Conservation (phyloP, 2,797 vertebrate genomes). For the Molossus molossus region DNA sequence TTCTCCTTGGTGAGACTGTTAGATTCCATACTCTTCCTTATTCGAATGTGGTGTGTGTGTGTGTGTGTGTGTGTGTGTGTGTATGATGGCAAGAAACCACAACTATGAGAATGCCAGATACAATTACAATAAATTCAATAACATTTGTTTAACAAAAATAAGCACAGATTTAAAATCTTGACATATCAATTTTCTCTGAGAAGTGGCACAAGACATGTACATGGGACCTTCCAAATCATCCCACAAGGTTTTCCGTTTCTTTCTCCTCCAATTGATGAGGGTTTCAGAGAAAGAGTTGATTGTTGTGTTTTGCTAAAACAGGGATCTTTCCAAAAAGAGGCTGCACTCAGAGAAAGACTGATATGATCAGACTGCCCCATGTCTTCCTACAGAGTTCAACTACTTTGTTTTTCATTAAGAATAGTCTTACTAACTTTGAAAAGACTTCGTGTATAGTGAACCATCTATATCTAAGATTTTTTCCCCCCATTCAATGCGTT, state of each 20-base stretch:
- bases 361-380: conserved; percentile 79
- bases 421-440: conserved; percentile 55
- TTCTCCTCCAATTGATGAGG: background rate
- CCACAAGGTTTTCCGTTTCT: conserved; percentile 51
- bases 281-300: conserved; percentile 10
- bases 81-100: background rate
- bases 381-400: conserved; percentile 68
- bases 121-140: conserved; percentile 10
- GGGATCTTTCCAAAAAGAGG: conserved; percentile 54
- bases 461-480: background rate
- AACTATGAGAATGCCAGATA: conserved; percentile 27
- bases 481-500: background rate
- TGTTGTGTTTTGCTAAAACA: conserved; percentile 56
- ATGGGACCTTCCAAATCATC: background rate
- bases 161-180: conserved; percentile 19
- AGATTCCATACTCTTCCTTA: background rate
- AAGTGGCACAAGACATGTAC: conserved; percentile 20
- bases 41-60: background rate
- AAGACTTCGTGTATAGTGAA: conserved; percentile 21
- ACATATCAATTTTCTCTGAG: background rate
- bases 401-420: conserved; percentile 59
- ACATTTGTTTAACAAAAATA: background rate
- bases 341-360: conserved; percentile 46
- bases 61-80: background rate
- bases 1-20: background rate